A percentile compares a stretch with the other conserved stretches of the same genome.
phyloP scores from a whole-genome alignment of 2,113 vertebrate genomes.

The Toxostoma redivivum region DNA sequence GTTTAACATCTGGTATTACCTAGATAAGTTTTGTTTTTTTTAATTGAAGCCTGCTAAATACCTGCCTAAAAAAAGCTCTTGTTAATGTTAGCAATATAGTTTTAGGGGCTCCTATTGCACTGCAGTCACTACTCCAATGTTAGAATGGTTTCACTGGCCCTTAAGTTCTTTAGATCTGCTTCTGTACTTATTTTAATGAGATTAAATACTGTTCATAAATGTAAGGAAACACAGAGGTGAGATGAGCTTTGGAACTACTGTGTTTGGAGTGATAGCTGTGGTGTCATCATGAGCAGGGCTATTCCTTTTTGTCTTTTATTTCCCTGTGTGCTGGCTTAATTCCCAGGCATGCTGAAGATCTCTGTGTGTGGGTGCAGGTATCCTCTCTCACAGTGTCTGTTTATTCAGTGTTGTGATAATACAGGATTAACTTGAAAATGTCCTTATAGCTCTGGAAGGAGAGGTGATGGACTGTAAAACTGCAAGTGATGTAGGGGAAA shows the following conservation, averaged over 20 bases:
- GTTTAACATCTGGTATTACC: neutral
- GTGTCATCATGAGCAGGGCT: neutral
- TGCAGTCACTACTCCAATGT: neutral
- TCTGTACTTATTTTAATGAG: neutral
- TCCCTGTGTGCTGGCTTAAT: neutral
- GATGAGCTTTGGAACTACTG: neutral
- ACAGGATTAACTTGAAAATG: neutral
- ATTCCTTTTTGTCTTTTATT: neutral
- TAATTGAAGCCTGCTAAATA: neutral
- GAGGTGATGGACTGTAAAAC: neutral
- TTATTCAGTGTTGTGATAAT: neutral
- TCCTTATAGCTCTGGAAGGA: neutral
- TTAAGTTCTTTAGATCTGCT: neutral
- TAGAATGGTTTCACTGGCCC: neutral
- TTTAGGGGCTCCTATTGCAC: neutral
- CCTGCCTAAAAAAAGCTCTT: neutral
- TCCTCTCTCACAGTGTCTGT: neutral
- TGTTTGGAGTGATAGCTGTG: neutral
- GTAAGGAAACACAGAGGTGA: neutral
- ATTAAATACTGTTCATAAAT: neutral
- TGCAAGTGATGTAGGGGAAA: neutral
- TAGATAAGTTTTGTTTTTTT: neutral
- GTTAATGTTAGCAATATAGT: neutral
- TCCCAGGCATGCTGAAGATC: neutral
- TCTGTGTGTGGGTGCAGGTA: neutral